Evolutionary conservation across 1,140 invertebrate genomes (phyloP).

Genomic region (Drosophila santomea): DNA sequence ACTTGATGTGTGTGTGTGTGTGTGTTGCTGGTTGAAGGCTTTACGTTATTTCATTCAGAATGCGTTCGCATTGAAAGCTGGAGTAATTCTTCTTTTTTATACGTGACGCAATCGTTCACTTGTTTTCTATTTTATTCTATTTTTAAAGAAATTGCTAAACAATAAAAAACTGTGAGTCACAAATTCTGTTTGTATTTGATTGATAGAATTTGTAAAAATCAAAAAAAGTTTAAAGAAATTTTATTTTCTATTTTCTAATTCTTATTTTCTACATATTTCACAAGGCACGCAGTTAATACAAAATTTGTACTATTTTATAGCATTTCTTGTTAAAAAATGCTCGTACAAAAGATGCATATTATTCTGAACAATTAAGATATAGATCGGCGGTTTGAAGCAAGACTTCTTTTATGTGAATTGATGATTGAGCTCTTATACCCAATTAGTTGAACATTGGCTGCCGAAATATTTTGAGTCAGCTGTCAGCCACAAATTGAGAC

Average conservation of each 20-base stretch:
- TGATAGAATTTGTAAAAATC: background rate
- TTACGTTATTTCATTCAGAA: background rate
- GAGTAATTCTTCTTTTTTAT: constrained; percentile 12
- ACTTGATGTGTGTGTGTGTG: background rate
- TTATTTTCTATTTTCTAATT: too few relatives aligned
- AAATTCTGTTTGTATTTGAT: background rate
- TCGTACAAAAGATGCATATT: background rate
- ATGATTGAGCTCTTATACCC: too few relatives aligned
- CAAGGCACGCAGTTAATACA: background rate
- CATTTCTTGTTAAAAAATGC: constrained; percentile 3
- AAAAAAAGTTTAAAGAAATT: background rate
- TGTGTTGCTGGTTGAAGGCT: background rate
- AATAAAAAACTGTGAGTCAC: background rate
- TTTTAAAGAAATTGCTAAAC: background rate
- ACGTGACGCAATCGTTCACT: constrained; percentile 12
- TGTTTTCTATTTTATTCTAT: constrained; percentile 1
- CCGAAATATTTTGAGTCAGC: constrained; percentile 50
- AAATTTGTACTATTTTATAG: constrained; percentile 1
- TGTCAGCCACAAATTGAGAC: constrained; percentile 68
- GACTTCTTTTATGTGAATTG: too few relatives aligned
- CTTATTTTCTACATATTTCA: background rate
- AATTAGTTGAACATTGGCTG: constrained; percentile 10
- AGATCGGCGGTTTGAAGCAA: constrained; percentile 1
- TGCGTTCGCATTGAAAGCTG: background rate
- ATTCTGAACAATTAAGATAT: constrained; percentile 6